These are phyloP conservation scores for Euzophera pinguis DNA, from an alignment of 2,888 invertebrate species.

Conservation along the genomic window DNA sequence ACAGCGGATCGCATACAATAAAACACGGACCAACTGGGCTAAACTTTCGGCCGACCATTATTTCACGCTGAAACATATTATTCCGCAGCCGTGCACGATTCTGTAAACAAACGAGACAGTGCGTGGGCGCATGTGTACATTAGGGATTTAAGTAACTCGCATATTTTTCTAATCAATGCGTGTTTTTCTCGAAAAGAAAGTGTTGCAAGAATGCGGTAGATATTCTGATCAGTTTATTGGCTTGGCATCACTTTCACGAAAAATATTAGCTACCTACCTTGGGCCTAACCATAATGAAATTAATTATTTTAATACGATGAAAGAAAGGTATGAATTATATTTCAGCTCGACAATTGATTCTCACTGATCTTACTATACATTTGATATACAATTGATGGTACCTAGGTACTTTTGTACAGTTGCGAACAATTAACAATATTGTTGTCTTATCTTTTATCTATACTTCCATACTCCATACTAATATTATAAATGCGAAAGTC, in stretches of 20 bases:
- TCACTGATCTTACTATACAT: too few species aligned
- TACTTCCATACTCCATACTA: too few species aligned
- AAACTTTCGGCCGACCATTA: constrained; percentile 56
- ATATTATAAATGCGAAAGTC: too few species aligned
- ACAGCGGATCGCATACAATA: constrained; percentile 66
- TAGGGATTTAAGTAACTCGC: constrained; percentile 50
- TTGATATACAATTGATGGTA: too few species aligned
- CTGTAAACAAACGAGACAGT: constrained; percentile 65
- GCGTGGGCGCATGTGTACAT: constrained; percentile 58
- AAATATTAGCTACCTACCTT: too few species aligned
- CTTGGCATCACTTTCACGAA: constrained; percentile 7
- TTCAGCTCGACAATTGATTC: too few species aligned
- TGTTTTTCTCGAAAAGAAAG: constrained; percentile 17
- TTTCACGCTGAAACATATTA: constrained; percentile 64
- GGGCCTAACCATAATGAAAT: too few species aligned
- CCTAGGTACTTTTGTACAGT: too few species aligned
- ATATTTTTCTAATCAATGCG: constrained; percentile 35
- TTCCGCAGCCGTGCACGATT: constrained; percentile 58
- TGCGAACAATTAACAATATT: too few species aligned
- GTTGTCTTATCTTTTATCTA: too few species aligned
- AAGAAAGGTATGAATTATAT: too few species aligned
- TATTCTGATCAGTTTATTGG: constrained; percentile 4
- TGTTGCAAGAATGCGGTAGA: constrained; percentile 6
- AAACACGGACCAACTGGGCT: constrained; percentile 53
- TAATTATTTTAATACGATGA: too few species aligned